These are phyloP conservation scores for Apotomis betuletana DNA, from an alignment of 2,888 invertebrate species.

Conservation along the genomic window DNA sequence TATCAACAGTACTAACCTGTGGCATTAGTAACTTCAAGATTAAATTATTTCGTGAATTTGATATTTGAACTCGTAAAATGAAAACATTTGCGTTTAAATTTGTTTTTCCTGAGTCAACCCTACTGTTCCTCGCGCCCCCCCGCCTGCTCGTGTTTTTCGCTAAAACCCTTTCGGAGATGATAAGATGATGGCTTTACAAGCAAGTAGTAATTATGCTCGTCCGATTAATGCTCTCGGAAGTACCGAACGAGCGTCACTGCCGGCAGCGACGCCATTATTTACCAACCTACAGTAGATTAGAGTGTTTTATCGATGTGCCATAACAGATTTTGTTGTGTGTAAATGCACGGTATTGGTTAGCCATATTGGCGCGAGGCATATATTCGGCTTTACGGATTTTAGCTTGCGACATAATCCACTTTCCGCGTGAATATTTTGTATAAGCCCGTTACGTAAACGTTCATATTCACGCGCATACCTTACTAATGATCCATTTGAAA, in stretches of 20 bases:
- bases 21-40: background rate
- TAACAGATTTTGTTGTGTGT: conserved; percentile 39
- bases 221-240: conserved; percentile 72
- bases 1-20: no score
- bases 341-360: conserved; percentile 35
- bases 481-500: conserved; percentile 30
- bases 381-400: conserved; percentile 42
- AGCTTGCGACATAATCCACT: conserved; percentile 40
- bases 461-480: conserved; percentile 26
- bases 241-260: conserved; percentile 59
- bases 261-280: conserved; percentile 40
- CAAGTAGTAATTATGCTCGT: conserved; percentile 79
- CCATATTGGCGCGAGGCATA: conserved; percentile 34
- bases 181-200: conserved; percentile 82
- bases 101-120: conserved; percentile 24
- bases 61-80: background rate
- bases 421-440: conserved; percentile 40
- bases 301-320: conserved; percentile 35
- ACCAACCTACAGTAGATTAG: conserved; percentile 31
- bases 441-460: conserved; percentile 37
- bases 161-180: conserved; percentile 79
- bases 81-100: background rate
- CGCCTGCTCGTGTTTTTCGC: conserved; percentile 72
- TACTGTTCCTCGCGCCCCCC: conserved; percentile 49
- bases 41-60: background rate